These are phyloP conservation scores for Psilopsiagon aurifrons DNA, from an alignment of 2,113 vertebrate genomes.

Conservation along the genomic window DNA sequence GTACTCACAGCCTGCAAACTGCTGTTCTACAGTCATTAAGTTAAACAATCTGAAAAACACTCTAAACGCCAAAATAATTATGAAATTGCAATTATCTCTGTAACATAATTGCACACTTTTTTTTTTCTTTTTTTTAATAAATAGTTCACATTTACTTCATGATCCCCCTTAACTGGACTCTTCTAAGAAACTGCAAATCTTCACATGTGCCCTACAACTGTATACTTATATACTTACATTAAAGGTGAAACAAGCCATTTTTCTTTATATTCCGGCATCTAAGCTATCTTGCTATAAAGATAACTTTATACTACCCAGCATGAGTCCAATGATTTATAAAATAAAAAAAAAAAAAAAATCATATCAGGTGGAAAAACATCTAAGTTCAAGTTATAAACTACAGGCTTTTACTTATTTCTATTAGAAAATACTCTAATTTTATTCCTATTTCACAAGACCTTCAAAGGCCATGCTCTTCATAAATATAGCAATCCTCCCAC, in stretches of 20 bases:
- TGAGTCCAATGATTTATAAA: neutral
- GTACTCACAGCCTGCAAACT: neutral
- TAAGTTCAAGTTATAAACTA: neutral
- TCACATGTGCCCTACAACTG: neutral
- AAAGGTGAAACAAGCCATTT: neutral
- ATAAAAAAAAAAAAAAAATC: neutral
- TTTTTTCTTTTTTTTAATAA: neutral
- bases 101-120: neutral
- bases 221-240: neutral
- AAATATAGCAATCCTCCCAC: neutral
- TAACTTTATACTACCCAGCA: neutral
- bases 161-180: neutral
- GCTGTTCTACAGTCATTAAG: neutral
- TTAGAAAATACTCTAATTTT: neutral
- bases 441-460: neutral
- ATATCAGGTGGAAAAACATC: neutral
- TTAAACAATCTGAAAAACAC: neutral
- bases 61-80: neutral
- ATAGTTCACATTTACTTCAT: neutral
- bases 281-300: neutral
- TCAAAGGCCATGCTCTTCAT: neutral
- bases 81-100: neutral
- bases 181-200: neutral
- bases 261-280: neutral
- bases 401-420: neutral